A percentile compares a stretch with the other conserved stretches of the same genome.
Conservation (phyloP, 2,888 invertebrate genomes). For the Chymomyza amoena region DNA sequence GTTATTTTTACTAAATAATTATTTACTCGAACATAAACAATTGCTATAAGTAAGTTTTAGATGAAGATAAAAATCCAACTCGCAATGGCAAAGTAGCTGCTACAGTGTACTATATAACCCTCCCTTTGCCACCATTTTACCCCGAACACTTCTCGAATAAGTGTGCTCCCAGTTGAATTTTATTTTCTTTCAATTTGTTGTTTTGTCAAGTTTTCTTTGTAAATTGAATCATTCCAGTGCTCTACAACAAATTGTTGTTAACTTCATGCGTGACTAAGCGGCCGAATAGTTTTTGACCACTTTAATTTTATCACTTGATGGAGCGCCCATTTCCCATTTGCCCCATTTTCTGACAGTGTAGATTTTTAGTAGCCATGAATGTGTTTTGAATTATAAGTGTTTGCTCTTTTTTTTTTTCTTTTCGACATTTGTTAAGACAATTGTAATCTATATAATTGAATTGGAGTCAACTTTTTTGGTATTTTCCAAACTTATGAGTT, state of each 20-base stretch:
- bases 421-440: not conserved
- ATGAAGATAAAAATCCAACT: not conserved
- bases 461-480: not conserved
- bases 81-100: too few species aligned
- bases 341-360: not conserved
- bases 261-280: not conserved
- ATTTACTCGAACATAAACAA: too few species aligned
- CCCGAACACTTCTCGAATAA: not conserved
- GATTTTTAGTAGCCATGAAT: not conserved
- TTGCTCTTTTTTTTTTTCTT: not conserved
- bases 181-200: not conserved
- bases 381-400: not conserved
- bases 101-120: too few species aligned
- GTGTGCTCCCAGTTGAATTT: not conserved
- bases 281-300: not conserved
- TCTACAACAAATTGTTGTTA: not conserved
- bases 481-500: not conserved
- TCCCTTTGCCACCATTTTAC: too few species aligned
- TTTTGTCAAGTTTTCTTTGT: not conserved
- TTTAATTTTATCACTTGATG: not conserved
- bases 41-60: too few species aligned
- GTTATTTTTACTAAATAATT: too few species aligned
- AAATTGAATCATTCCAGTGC: not conserved
- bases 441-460: not conserved
- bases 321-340: not conserved